Base-by-base conservation (phyloP, 2,888 invertebrate genomes). In the Synanthedon tipuliformis region DNA sequence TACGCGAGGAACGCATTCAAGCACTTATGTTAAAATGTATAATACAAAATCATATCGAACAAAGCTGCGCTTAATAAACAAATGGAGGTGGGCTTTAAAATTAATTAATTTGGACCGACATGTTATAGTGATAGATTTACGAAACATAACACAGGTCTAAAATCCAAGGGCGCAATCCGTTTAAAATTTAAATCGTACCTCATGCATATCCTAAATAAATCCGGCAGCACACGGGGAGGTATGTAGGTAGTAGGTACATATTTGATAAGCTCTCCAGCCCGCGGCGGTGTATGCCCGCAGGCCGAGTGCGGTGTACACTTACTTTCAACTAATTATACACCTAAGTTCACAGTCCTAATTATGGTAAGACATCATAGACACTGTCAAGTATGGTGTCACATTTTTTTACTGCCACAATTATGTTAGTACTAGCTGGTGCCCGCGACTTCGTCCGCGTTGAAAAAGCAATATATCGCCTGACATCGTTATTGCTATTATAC, bases 131-230 rank as follows among this genome's bases (percentile, higher is more conserved):
- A 86, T 86, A 83, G 83, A 81, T 85, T 78, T 78, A 72, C 78
- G 71, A 78, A 81, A 79, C 78, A 81, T 71, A 80, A 81, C 78
- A 78, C 74, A 71, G 75, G 73, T 71, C 74, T 69, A 68, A 76
- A 81, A 82, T 81, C 82, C 83, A 85, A 87, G 84, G 86, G 83
- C 81, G 75, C 83, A 84, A 85, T 86, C 84, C 86, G 82, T 86
- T 87, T 85, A 86, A 87, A 87, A 86, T 87, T 87, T 87, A 85
- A 86, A 86, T 81, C 75, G 78, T 76, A 85, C 83, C 84, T 86
- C 87, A 86, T 86, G 84, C 87, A 87, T 86, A 87, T 81, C 85
- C 86, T 84, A 86, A 87, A 86, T 84, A 87, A 86, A 86, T 86
- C 86, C 83, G 75, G 64, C 55, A 53, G 76, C 73, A 77, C 73